Percentiles rank a stretch among this genome's conserved stretches.
These are phyloP conservation scores for Limonius californicus DNA, from an alignment of 1,140 invertebrate genomes.

Conservation along the genomic window DNA sequence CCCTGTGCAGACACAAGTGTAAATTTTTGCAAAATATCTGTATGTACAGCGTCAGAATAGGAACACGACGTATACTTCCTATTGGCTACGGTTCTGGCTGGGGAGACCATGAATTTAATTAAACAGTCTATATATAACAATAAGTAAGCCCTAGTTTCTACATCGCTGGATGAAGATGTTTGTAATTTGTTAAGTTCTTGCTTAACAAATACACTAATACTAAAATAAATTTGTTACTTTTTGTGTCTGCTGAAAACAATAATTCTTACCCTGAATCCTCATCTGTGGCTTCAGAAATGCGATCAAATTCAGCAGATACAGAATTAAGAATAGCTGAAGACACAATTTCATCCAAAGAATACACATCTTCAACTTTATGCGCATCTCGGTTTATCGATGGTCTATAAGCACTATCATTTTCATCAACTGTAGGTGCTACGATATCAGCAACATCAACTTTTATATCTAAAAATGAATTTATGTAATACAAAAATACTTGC, in stretches of 20 bases:
- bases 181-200: constrained; percentile 12
- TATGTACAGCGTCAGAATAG: constrained; percentile 39
- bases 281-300: constrained; percentile 33
- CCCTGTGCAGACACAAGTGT: background rate
- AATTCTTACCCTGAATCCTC: constrained; percentile 15
- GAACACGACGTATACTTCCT: constrained; percentile 44
- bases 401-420: constrained; percentile 34
- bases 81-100: constrained; percentile 39
- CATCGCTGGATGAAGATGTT: constrained; percentile 15
- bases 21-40: background rate
- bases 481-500: background rate
- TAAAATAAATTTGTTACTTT: background rate
- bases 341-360: constrained; percentile 49
- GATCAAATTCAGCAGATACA: constrained; percentile 37
- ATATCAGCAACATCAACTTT: constrained; percentile 22
- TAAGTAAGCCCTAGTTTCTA: constrained; percentile 29
- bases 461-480: constrained; percentile 29
- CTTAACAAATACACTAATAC: constrained; percentile 2
- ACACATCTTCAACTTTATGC: constrained; percentile 45
- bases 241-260: constrained; percentile 27
- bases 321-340: constrained; percentile 45
- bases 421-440: constrained; percentile 12
- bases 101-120: constrained; percentile 44
- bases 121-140: constrained; percentile 49
- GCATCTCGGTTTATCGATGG: constrained; percentile 52